phyloP scores from a whole-genome alignment of 2,888 invertebrate species.

The Drosophila pegasa region DNA sequence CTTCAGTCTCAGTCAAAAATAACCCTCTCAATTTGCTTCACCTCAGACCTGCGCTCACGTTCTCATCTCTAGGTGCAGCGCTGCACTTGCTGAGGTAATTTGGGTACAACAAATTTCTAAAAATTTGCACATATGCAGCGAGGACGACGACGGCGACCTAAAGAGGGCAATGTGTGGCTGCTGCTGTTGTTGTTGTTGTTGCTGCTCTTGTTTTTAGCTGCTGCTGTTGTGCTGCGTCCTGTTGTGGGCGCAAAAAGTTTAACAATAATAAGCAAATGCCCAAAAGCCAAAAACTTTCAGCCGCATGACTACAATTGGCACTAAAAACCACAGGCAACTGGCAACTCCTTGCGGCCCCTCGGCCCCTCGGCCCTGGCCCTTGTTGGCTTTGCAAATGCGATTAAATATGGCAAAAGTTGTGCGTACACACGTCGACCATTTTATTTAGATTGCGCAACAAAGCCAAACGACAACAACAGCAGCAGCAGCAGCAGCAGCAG shows the following conservation, averaged over 20 bases:
- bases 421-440: slow-evolving; percentile 79
- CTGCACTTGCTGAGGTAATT: slow-evolving; percentile 58
- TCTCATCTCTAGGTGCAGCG: slow-evolving; percentile 56
- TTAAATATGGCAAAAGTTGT: slow-evolving; percentile 82
- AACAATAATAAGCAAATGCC: slow-evolving; percentile 82
- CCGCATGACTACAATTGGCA: slow-evolving; percentile 63
- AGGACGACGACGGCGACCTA: slow-evolving; percentile 19
- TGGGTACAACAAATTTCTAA: slow-evolving; percentile 57
- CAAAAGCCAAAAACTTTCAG: slow-evolving; percentile 71
- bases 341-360: no score
- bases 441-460: slow-evolving; percentile 79
- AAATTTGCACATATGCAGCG: slow-evolving; percentile 52
- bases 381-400: slow-evolving; percentile 74
- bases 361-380: neutral
- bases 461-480: slow-evolving; percentile 50
- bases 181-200: neutral
- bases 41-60: neutral
- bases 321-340: slow-evolving; percentile 41
- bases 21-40: neutral
- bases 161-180: slow-evolving; percentile 25
- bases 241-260: slow-evolving; percentile 74
- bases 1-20: neutral
- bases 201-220: slow-evolving; percentile 4
- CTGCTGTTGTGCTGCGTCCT: slow-evolving; percentile 25
- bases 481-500: slow-evolving; percentile 17